These are phyloP conservation scores for Notolabrus celidotus DNA, from an alignment of 2,797 vertebrate species.

Conservation along the genomic window DNA sequence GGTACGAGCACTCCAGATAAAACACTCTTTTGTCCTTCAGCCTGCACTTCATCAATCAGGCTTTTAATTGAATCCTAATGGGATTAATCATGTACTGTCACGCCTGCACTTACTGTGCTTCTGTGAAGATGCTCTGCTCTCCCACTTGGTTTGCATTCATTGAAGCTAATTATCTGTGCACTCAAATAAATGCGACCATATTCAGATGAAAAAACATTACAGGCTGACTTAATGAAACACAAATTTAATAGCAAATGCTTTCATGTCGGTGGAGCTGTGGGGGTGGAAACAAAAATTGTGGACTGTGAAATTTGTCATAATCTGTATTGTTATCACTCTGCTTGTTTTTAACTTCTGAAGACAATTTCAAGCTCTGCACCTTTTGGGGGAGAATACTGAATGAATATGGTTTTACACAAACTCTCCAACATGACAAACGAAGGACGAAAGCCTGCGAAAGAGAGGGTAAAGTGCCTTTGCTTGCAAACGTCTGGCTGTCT, in stretches of 20 bases:
- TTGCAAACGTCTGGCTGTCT: constrained; percentile 53
- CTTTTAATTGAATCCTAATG: constrained; percentile 78
- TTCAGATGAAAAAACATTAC: constrained; percentile 29
- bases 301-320: constrained; percentile 1
- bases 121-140: constrained; percentile 51
- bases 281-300: neutral
- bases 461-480: constrained; percentile 50
- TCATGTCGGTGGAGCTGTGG: neutral
- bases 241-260: constrained; percentile 29
- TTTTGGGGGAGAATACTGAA: constrained; percentile 9
- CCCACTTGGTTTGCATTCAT: constrained; percentile 56
- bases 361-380: neutral
- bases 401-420: constrained; percentile 27
- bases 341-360: constrained; percentile 10
- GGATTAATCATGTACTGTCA: constrained; percentile 74
- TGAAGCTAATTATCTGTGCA: constrained; percentile 53
- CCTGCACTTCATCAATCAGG: constrained; percentile 69
- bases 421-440: constrained; percentile 26
- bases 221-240: constrained; percentile 41
- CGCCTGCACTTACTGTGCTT: constrained; percentile 55
- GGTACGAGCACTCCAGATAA: constrained; percentile 54
- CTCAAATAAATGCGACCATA: constrained; percentile 36
- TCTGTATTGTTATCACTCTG: no score
- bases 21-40: constrained; percentile 63
- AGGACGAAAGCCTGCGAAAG: constrained; percentile 6